These are phyloP conservation scores for Sternotherus odoratus DNA, from an alignment of 2,797 vertebrate species.

Conservation along the genomic window DNA sequence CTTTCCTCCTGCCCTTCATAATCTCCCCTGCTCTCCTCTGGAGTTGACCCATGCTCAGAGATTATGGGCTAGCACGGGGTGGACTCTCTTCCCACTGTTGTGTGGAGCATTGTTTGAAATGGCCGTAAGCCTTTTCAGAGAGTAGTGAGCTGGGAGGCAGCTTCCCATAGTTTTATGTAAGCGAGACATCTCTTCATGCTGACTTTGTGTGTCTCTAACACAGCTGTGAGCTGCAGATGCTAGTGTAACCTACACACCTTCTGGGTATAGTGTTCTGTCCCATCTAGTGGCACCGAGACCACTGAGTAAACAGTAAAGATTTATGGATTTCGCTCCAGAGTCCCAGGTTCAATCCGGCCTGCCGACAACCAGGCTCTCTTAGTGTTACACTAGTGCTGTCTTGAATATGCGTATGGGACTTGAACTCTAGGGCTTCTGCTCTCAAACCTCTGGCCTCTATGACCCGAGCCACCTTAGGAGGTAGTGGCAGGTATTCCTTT, in stretches of 20 bases:
- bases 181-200: neutral
- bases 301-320: too few relatives aligned
- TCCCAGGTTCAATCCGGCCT: too few relatives aligned
- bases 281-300: too few relatives aligned
- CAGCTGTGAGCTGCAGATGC: accelerated
- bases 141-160: neutral
- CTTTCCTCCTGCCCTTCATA: neutral
- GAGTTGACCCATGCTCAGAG: accelerated
- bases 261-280: too few relatives aligned
- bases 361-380: too few relatives aligned
- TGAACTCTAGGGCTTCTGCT: neutral
- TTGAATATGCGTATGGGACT: too few relatives aligned
- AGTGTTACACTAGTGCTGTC: neutral
- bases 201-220: neutral
- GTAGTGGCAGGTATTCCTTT: neutral
- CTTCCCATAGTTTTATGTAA: accelerated
- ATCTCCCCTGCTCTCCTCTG: accelerated
- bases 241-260: neutral
- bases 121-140: neutral
- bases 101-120: accelerated
- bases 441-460: neutral
- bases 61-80: accelerated
- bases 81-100: neutral
- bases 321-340: too few relatives aligned
- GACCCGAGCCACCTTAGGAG: neutral